Conservation (phyloP, 2,888 invertebrate genomes). For the Agrypnus murinus region DNA sequence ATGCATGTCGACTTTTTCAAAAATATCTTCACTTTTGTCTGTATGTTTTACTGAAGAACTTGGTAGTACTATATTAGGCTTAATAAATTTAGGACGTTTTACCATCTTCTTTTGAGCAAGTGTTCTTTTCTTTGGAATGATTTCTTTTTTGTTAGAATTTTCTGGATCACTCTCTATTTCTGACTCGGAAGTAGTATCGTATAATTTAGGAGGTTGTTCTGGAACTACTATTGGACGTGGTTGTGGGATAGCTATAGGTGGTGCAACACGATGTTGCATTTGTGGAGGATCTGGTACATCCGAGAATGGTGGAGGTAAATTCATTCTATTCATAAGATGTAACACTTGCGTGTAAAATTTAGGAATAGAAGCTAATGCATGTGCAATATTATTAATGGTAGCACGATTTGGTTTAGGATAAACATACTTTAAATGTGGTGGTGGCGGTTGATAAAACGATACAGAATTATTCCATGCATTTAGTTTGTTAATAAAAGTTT, state of each 20-base stretch:
- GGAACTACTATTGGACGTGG: slow-evolving; percentile 35
- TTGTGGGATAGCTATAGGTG: not conserved
- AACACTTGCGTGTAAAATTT: slow-evolving; percentile 89
- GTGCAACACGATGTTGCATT: slow-evolving; percentile 62
- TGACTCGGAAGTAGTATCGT: slow-evolving; percentile 72
- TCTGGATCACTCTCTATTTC: slow-evolving; percentile 80
- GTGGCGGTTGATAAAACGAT: slow-evolving; percentile 84
- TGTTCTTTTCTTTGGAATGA: slow-evolving; percentile 72
- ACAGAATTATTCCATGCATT: slow-evolving; percentile 76
- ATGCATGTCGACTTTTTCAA: slow-evolving; percentile 72
- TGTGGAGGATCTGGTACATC: slow-evolving; percentile 70
- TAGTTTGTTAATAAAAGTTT: slow-evolving; percentile 75
- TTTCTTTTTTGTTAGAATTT: slow-evolving; percentile 64
- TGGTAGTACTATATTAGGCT: slow-evolving; percentile 60
- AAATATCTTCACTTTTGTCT: slow-evolving; percentile 73
- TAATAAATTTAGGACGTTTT: slow-evolving; percentile 76
- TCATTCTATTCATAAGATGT: slow-evolving; percentile 97
- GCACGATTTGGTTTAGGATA: slow-evolving; percentile 86
- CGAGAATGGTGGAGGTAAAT: slow-evolving; percentile 88
- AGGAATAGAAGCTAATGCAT: slow-evolving; percentile 83
- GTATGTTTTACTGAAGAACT: slow-evolving; percentile 62
- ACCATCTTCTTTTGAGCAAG: slow-evolving; percentile 70
- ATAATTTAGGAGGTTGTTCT: slow-evolving; percentile 63
- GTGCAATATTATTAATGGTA: slow-evolving; percentile 85
- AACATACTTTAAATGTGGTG: slow-evolving; percentile 83